These are phyloP conservation scores for Muscina levida DNA, from an alignment of 2,888 invertebrate genomes.

Conservation along the genomic window DNA sequence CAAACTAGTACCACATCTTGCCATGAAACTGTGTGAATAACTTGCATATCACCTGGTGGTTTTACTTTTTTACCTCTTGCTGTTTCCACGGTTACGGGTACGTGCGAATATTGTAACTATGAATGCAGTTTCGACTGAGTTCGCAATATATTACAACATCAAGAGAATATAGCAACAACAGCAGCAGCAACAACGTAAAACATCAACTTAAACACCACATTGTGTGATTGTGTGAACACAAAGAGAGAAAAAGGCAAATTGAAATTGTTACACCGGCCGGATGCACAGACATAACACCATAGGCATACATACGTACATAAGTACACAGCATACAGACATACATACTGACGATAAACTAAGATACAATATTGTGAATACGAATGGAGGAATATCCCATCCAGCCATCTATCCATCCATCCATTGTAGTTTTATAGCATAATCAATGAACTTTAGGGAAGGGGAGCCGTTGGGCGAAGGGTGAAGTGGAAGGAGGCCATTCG, in stretches of 20 bases:
- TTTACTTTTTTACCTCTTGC: no score
- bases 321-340: conserved; percentile 14
- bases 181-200: background rate
- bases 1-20: no score
- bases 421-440: conserved; percentile 48
- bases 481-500: background rate
- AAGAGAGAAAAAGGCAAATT: conserved; percentile 24
- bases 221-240: background rate
- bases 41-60: no score
- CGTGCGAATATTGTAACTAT: no score
- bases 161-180: background rate
- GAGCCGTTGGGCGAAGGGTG: conserved; percentile 79
- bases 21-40: no score
- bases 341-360: conserved; percentile 33
- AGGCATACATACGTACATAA: background rate
- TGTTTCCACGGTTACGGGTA: no score
- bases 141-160: conserved; percentile 29
- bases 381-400: conserved; percentile 67
- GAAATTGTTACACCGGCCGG: conserved; percentile 50
- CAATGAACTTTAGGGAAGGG: conserved; percentile 76
- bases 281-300: conserved; percentile 20
- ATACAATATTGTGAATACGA: no score
- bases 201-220: no score
- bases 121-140: conserved; percentile 24
- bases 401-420: conserved; percentile 62